Evolutionary conservation across 2,888 invertebrate genomes (phyloP).

Genomic region (Spodoptera exigua): DNA sequence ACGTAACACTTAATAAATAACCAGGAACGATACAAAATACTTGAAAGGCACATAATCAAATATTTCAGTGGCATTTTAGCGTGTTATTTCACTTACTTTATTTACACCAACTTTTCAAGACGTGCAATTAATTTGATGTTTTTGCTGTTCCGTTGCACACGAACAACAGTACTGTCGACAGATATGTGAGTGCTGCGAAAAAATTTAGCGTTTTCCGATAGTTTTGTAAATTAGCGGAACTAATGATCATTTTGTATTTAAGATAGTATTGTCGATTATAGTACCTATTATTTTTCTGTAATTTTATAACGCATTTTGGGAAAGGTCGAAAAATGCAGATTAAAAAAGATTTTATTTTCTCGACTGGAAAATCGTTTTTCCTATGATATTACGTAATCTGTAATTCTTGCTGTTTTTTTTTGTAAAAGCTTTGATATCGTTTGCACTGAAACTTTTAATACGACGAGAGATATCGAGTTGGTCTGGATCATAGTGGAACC

Average conservation of each 20-base stretch:
- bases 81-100: conserved; percentile 48
- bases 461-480: too few relatives aligned
- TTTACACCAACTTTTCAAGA: conserved; percentile 34
- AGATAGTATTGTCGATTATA: too few relatives aligned
- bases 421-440: neutral
- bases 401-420: neutral
- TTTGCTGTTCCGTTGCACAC: conserved; percentile 36
- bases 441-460: too few relatives aligned
- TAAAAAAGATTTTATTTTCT: too few relatives aligned
- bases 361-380: too few relatives aligned
- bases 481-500: conserved; percentile 24
- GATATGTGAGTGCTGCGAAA: conserved; percentile 19
- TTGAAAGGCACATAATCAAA: conserved; percentile 42
- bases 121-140: conserved; percentile 28
- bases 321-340: too few relatives aligned
- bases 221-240: conserved; percentile 9
- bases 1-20: conserved; percentile 41
- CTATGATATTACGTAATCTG: too few relatives aligned
- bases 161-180: conserved; percentile 20
- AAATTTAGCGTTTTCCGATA: neutral
- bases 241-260: neutral
- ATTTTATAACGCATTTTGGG: too few relatives aligned
- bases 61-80: conserved; percentile 48
- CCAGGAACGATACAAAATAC: conserved; percentile 51
- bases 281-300: too few relatives aligned